These are phyloP conservation scores for Megaustenia siamemsis DNA, from an alignment of 2,888 invertebrate species.

Conservation along the genomic window DNA sequence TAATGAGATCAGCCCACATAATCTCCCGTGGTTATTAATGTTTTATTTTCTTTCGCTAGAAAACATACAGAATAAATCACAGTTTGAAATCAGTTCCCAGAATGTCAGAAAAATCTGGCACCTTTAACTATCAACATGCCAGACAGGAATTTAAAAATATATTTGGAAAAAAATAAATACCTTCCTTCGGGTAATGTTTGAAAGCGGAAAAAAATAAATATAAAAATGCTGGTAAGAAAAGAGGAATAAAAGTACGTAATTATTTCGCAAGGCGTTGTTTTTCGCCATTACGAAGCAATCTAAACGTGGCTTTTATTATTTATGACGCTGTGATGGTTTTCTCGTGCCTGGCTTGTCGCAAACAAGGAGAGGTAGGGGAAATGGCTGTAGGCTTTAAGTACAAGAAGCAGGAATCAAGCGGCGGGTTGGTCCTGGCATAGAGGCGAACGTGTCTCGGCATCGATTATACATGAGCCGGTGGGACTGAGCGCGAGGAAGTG, in stretches of 20 bases:
- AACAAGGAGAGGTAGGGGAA: neutral
- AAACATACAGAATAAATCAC: slow-evolving; percentile 19
- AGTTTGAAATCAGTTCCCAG: neutral
- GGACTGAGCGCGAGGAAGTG: neutral
- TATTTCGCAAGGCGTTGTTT: slow-evolving; percentile 41
- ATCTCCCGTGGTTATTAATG: slow-evolving; percentile 14
- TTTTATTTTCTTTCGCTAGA: slow-evolving; percentile 6
- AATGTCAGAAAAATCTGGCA: slow-evolving; percentile 33
- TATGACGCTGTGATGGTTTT: slow-evolving; percentile 29
- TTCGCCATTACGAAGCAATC: slow-evolving; percentile 33
- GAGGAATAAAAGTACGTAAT: neutral
- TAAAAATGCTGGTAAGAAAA: neutral
- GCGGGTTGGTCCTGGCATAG: neutral
- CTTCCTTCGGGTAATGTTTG: neutral
- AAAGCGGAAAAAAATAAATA: slow-evolving; percentile 18
- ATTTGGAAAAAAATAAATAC: slow-evolving; percentile 24
- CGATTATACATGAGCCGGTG: neutral
- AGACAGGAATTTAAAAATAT: neutral
- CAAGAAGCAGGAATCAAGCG: neutral
- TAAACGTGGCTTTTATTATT: slow-evolving; percentile 31
- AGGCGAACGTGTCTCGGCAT: neutral
- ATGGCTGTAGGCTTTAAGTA: neutral
- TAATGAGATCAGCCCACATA: neutral
- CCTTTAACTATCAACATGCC: slow-evolving; percentile 11
- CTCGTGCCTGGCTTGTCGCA: neutral